Evolutionary conservation across 2,797 vertebrate genomes (phyloP).

Genomic region (Iguana delicatissima): DNA sequence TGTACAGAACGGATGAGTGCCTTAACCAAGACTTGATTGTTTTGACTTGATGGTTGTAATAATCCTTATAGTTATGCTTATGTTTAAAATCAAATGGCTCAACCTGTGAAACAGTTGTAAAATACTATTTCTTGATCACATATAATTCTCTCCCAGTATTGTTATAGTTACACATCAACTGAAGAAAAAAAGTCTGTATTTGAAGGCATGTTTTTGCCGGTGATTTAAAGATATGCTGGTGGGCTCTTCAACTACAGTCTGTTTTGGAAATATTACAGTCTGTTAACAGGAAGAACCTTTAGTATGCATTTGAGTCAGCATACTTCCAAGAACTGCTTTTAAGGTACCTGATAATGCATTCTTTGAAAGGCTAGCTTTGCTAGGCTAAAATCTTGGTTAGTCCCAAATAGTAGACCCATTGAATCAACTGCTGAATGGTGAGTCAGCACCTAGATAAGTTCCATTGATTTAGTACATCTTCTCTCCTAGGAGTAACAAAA

Average conservation of each 20-base stretch:
- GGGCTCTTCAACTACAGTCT: background rate
- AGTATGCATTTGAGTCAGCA: slow-evolving; percentile 67
- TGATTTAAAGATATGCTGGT: background rate
- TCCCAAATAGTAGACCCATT: too few species aligned
- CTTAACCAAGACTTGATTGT: background rate
- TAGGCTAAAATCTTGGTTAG: background rate
- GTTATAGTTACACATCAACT: too few species aligned
- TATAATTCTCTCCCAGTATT: too few species aligned
- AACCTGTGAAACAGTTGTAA: too few species aligned
- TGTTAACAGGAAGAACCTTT: slow-evolving; percentile 71
- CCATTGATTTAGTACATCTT: too few species aligned
- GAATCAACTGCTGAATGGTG: too few species aligned
- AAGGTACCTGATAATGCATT: slow-evolving; percentile 76
- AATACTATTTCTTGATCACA: too few species aligned
- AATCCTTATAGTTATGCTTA: background rate
- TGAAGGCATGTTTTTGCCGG: background rate
- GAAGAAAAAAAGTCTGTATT: too few species aligned
- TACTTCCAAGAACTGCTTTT: slow-evolving; percentile 75
- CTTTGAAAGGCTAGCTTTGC: slow-evolving; percentile 48
- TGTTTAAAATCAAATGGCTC: background rate
- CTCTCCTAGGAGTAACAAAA: too few species aligned
- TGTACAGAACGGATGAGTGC: slow-evolving; percentile 35
- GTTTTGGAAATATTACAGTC: slow-evolving; percentile 65
- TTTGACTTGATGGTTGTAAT: background rate
- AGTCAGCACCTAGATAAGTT: too few species aligned